phyloP scores from a whole-genome alignment of 2,888 invertebrate species.

The Romanomermis culicivorax region DNA sequence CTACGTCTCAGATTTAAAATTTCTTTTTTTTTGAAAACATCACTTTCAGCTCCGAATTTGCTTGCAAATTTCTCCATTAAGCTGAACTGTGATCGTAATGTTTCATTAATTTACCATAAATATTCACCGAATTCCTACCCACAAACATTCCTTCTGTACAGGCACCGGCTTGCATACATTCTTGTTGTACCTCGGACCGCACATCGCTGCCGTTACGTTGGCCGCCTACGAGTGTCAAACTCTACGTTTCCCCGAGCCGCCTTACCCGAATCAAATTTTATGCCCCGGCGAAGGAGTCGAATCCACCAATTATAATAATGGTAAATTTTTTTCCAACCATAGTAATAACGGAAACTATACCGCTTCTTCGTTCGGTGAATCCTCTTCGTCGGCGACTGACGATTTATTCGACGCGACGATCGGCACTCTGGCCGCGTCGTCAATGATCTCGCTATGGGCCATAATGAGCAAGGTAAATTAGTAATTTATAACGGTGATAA shows the following conservation, averaged over 20 bases:
- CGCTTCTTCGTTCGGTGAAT: too few relatives aligned
- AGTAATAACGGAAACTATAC: background rate
- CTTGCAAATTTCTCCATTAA: too few relatives aligned
- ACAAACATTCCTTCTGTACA: too few relatives aligned
- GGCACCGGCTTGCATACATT: constrained; percentile 98
- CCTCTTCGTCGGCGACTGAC: too few relatives aligned
- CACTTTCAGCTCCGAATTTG: too few relatives aligned
- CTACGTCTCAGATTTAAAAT: too few relatives aligned
- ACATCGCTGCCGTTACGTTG: constrained; percentile 88
- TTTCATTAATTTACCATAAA: too few relatives aligned
- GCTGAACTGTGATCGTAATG: too few relatives aligned
- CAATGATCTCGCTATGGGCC: constrained; percentile 54
- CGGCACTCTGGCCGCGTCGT: constrained; percentile 26
- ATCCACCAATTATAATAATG: background rate
- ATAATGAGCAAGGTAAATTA: constrained; percentile 71
- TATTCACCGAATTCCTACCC: too few relatives aligned
- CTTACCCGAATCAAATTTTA: constrained; percentile 69
- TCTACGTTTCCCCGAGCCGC: constrained; percentile 84
- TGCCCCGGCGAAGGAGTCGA: background rate
- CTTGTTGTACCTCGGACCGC: constrained; percentile 91
- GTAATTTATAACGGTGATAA: constrained; percentile 14
- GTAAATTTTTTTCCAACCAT: background rate
- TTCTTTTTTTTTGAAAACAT: too few relatives aligned
- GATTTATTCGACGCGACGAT: background rate
- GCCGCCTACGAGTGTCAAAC: constrained; percentile 92